Evolutionary conservation across 2,113 vertebrate genomes (phyloP).

Genomic region (Paratilapia polleni): DNA sequence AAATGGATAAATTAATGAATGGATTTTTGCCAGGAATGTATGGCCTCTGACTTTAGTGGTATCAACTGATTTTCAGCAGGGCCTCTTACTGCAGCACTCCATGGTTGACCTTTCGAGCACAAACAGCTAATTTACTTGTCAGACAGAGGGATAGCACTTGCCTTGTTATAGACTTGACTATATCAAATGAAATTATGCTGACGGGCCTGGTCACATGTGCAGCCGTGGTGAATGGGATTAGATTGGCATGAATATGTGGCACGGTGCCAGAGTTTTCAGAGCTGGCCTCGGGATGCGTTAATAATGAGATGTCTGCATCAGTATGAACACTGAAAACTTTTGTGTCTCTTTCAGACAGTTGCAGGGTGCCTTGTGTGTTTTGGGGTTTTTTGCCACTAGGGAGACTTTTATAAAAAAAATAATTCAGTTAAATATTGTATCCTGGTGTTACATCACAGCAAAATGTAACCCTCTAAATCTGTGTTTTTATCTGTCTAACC

Average conservation of each 20-base stretch:
- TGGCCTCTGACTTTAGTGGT: not conserved
- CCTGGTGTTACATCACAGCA: slow-evolving; percentile 12
- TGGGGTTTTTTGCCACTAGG: not conserved
- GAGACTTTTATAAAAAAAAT: not conserved
- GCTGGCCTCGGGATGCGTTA: slow-evolving; percentile 36
- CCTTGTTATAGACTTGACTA: slow-evolving; percentile 50
- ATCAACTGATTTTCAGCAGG: slow-evolving; percentile 2
- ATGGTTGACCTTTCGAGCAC: slow-evolving; percentile 6
- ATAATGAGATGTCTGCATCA: slow-evolving; percentile 44
- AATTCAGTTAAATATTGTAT: slow-evolving; percentile 17
- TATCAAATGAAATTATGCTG: slow-evolving; percentile 62
- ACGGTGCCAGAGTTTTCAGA: slow-evolving; percentile 23
- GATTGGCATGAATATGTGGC: slow-evolving; percentile 54
- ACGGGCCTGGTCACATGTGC: slow-evolving; percentile 67
- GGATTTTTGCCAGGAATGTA: not conserved
- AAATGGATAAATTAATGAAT: not conserved
- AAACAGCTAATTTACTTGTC: slow-evolving; percentile 34
- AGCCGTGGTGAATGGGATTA: slow-evolving; percentile 68
- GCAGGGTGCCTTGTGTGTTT: not conserved
- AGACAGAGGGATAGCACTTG: slow-evolving; percentile 22
- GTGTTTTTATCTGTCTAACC: slow-evolving; percentile 37
- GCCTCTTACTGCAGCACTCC: not conserved
- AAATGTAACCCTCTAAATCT: slow-evolving; percentile 27
- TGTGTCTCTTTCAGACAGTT: slow-evolving; percentile 7
- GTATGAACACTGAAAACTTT: slow-evolving; percentile 18